A percentile compares a stretch with the other conserved stretches of the same genome.
phyloP scores from a whole-genome alignment of 2,888 invertebrate species.

The Thymelicus acteon region DNA sequence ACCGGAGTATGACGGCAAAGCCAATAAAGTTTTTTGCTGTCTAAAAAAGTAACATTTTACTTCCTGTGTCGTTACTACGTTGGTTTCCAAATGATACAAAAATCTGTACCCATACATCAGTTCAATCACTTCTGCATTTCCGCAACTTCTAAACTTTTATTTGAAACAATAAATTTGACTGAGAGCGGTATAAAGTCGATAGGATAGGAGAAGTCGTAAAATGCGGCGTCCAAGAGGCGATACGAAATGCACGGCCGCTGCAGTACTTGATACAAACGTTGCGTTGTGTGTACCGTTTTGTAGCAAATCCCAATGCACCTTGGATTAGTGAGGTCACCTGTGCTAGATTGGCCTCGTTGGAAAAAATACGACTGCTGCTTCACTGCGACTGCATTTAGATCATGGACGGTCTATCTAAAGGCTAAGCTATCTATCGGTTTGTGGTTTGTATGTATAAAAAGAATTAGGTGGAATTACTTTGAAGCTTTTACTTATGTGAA shows the following conservation, averaged over 20 bases:
- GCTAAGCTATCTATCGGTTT: no score
- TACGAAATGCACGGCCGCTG: neutral
- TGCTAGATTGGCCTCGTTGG: slow-evolving; percentile 1
- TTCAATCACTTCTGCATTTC: neutral
- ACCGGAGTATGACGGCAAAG: no score
- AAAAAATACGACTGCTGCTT: slow-evolving; percentile 4
- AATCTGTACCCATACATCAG: neutral
- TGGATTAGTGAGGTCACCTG: slow-evolving; percentile 5
- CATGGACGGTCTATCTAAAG: neutral
- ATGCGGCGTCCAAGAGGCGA: neutral
- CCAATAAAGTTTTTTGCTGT: no score
- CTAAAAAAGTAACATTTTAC: no score
- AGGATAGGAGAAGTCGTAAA: neutral
- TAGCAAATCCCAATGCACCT: slow-evolving; percentile 4
- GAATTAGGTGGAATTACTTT: no score
- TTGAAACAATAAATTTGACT: neutral
- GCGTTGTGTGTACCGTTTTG: neutral
- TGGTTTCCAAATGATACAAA: no score
- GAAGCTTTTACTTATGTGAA: no score
- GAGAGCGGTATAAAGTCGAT: neutral
- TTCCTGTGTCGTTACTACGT: no score
- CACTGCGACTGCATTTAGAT: neutral
- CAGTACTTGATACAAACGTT: neutral
- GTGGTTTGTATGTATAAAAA: no score
- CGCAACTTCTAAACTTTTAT: neutral